Base-by-base conservation (phyloP, 2,797 vertebrate genomes). In the Micromesistius poutassou region DNA sequence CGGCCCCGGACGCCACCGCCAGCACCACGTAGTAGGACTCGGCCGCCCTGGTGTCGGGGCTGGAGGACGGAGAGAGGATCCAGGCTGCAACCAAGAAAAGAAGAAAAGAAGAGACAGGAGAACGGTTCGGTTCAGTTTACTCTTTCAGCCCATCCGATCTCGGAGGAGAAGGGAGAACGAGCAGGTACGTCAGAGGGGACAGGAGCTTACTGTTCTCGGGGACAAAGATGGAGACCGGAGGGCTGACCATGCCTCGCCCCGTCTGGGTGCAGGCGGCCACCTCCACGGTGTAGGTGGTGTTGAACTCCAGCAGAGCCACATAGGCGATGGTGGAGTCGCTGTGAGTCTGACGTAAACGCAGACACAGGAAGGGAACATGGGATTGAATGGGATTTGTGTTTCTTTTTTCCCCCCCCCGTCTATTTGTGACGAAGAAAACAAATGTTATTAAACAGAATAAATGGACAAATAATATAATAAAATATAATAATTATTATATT, bases 221-320 rank as follows among this genome's bases (percentile, higher is more conserved):
- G 86, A 98, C 92, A 84, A 94, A 94, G 77, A 96, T 38, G 68
- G 81, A 85, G 85, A 94, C 89, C 0, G 90, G 93, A 30, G 90
- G 83, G 85, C 96, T 97, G 93, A 94, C 92, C 76, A 95, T 95
- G 55, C 98, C 97, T 13, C 93, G 90, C 4, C 97, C 98, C 2
- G 95, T 96, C 38, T 87, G 94, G 1, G 97, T 97, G 91, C 95
- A 74, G 0, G 96, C 97, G 0, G 96, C 96, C 36, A 99, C 95
- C 62, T 94, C 94, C 86, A 98, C 83, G 0, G 88, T 94, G 89
- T 95, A 98, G 0, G 94, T 96, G 72, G 92, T 90, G 0, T 99
- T 98, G 81, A 95, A 95, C 85, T 91, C 92, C 80, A 93, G 87
- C 79, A 95, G 81, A 25, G 87, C 71, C 78, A 94, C 83, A 74